Evolutionary conservation across 2,797 vertebrate genomes (phyloP).

Genomic region (Neomorphus geoffroyi): DNA sequence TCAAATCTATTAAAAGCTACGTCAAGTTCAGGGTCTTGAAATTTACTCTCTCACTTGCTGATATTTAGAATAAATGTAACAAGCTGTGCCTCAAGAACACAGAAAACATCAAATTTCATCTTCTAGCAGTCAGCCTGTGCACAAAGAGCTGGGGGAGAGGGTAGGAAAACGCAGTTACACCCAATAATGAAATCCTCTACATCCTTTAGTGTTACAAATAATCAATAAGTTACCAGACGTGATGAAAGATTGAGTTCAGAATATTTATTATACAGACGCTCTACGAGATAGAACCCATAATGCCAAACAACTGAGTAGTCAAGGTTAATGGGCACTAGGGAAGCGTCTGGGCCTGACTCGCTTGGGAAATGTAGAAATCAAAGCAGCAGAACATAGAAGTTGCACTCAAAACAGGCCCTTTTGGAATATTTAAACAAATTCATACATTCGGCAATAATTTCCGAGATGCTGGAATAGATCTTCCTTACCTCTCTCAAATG

Average conservation of each 20-base stretch:
- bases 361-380: background rate
- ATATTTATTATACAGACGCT: conserved; percentile 3
- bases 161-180: background rate
- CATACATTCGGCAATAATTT: background rate
- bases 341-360: background rate
- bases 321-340: background rate
- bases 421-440: background rate
- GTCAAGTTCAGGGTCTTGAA: background rate
- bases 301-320: background rate
- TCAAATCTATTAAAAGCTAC: background rate
- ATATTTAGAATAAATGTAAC: background rate
- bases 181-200: background rate
- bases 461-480: background rate
- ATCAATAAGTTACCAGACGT: conserved; percentile 21
- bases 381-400: background rate
- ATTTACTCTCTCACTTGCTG: background rate
- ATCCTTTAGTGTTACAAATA: background rate
- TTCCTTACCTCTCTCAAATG: conserved; percentile 93
- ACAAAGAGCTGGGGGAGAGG: background rate
- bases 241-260: conserved; percentile 1
- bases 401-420: background rate
- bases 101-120: background rate
- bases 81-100: background rate
- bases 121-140: background rate
- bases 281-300: background rate